These are phyloP conservation scores for Parnassius apollo DNA, from an alignment of 2,888 invertebrate genomes.

Conservation along the genomic window DNA sequence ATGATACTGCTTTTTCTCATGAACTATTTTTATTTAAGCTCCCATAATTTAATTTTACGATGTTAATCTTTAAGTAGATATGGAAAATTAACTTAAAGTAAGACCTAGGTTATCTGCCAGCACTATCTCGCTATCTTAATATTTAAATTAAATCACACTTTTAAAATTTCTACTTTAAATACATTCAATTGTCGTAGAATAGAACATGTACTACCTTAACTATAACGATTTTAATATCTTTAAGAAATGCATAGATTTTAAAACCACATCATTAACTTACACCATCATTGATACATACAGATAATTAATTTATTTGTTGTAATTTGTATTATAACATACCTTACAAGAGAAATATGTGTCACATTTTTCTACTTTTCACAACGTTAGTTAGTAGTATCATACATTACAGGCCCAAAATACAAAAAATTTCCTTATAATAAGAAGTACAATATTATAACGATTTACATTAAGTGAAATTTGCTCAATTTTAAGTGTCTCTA, in stretches of 20 bases:
- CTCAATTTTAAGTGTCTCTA: slow-evolving; percentile 65
- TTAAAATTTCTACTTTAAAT: slow-evolving; percentile 24
- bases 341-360: slow-evolving; percentile 3
- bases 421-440: slow-evolving; percentile 62
- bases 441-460: slow-evolving; percentile 67
- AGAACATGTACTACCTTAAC: slow-evolving; percentile 73
- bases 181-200: slow-evolving; percentile 68
- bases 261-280: slow-evolving; percentile 17
- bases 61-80: slow-evolving; percentile 56
- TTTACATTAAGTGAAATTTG: slow-evolving; percentile 71
- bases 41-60: slow-evolving; percentile 22
- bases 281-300: slow-evolving; percentile 6
- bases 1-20: slow-evolving; percentile 27
- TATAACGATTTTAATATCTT: slow-evolving; percentile 75
- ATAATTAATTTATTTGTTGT: neutral
- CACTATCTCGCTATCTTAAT: slow-evolving; percentile 26
- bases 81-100: slow-evolving; percentile 42
- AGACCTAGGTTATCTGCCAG: slow-evolving; percentile 29
- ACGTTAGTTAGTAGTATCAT: neutral
- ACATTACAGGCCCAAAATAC: slow-evolving; percentile 41
- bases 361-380: slow-evolving; percentile 21
- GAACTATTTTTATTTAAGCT: slow-evolving; percentile 25
- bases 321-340: neutral
- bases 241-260: slow-evolving; percentile 44
- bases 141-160: slow-evolving; percentile 24